phyloP scores from a whole-genome alignment of 2,113 vertebrate species.

The Sprattus sprattus region DNA sequence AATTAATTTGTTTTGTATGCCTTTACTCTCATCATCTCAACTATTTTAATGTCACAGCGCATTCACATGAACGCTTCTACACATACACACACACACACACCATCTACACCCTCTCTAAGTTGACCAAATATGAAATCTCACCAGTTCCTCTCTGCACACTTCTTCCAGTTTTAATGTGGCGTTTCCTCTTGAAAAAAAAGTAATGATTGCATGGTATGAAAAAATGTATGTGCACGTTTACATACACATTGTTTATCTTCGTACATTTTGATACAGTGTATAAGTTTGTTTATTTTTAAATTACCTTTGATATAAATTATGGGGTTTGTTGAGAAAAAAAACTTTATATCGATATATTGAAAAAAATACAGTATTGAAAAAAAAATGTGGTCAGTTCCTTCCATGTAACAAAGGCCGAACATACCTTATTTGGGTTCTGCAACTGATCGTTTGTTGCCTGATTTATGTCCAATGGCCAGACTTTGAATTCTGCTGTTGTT shows the following conservation, averaged over 20 bases:
- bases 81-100: background rate
- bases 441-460: conserved; percentile 87
- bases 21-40: background rate
- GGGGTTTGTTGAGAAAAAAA: conserved; percentile 82
- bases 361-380: conserved; percentile 70
- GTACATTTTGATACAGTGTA: conserved; percentile 95
- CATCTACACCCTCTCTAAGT: background rate
- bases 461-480: conserved; percentile 84
- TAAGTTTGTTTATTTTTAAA: conserved; percentile 91
- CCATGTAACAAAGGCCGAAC: conserved; percentile 74
- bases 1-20: background rate
- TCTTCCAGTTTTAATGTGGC: conserved; percentile 76
- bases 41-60: background rate
- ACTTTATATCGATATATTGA: conserved; percentile 77
- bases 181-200: conserved; percentile 74
- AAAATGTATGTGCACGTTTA: conserved; percentile 89
- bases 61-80: background rate
- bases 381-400: conserved; percentile 64
- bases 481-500: conserved; percentile 94
- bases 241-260: conserved; percentile 77
- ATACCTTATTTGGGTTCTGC: conserved; percentile 68
- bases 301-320: conserved; percentile 91
- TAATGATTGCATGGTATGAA: conserved; percentile 91
- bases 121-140: conserved; percentile 19
- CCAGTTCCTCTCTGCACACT: conserved; percentile 73